phyloP scores from a whole-genome alignment of 1,140 invertebrate species.

The Drosophila nigromelanica region DNA sequence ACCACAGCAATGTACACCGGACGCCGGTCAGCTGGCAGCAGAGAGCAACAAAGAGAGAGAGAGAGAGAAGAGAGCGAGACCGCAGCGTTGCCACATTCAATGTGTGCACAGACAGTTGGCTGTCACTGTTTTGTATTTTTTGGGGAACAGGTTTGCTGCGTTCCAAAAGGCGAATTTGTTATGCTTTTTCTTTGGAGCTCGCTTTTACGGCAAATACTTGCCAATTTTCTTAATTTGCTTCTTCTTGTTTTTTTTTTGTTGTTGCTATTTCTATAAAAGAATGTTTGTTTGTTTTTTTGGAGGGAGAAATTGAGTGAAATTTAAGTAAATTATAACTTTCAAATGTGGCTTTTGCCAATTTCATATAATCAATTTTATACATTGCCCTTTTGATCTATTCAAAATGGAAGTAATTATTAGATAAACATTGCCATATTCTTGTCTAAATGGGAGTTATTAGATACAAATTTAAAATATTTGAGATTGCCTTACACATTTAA shows the following conservation, averaged over 20 bases:
- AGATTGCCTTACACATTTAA: no score
- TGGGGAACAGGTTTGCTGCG: slow-evolving; percentile 59
- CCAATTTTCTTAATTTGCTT: slow-evolving; percentile 64
- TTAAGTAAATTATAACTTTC: slow-evolving; percentile 16
- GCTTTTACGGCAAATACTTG: slow-evolving; percentile 43
- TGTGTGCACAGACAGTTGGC: slow-evolving; percentile 9
- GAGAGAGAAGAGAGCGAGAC: slow-evolving; percentile 9
- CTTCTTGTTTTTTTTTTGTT: slow-evolving; percentile 26
- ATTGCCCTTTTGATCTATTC: background rate
- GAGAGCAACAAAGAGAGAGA: slow-evolving; percentile 16
- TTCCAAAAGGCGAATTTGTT: slow-evolving; percentile 61
- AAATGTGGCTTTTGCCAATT: background rate
- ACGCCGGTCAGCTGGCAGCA: slow-evolving; percentile 50
- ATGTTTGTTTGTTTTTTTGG: slow-evolving; percentile 9
- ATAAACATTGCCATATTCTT: no score
- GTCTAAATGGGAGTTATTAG: no score
- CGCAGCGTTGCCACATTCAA: slow-evolving; percentile 4
- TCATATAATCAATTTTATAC: background rate
- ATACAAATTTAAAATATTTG: no score
- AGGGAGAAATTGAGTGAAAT: slow-evolving; percentile 32
- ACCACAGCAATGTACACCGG: slow-evolving; percentile 48
- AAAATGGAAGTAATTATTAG: background rate
- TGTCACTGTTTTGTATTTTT: slow-evolving; percentile 22
- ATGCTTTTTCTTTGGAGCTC: slow-evolving; percentile 58
- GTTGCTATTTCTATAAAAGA: slow-evolving; percentile 24